Evolutionary conservation across 2,113 vertebrate genomes (phyloP).

Genomic region (cattle (Bos taurus)): DNA sequence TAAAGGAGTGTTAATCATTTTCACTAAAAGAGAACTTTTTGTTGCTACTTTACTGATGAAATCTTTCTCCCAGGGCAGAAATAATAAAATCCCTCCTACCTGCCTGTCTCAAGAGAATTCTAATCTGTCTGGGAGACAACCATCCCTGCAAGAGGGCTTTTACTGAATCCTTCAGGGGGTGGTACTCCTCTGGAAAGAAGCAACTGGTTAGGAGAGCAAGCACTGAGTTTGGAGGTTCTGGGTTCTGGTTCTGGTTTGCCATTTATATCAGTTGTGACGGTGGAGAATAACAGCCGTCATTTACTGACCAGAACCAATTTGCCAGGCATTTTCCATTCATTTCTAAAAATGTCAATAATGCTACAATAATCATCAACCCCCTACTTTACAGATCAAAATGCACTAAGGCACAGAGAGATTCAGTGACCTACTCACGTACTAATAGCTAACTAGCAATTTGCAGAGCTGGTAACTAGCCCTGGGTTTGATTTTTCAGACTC

Average conservation of each 20-base stretch:
- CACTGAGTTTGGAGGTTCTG: not conserved
- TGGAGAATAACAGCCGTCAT: not conserved
- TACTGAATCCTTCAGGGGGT: not conserved
- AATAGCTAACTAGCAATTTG: not conserved
- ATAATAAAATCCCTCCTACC: conserved; percentile 53
- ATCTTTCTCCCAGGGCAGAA: conserved; percentile 54
- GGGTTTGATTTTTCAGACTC: not conserved
- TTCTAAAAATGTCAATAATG: not conserved
- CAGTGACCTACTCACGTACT: not conserved
- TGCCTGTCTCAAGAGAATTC: conserved; percentile 46
- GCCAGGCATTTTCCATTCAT: not conserved
- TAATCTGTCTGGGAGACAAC: conserved; percentile 34
- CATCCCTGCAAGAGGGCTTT: not conserved
- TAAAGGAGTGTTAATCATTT: conserved; percentile 61
- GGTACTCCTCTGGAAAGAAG: not conserved
- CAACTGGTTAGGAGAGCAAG: not conserved
- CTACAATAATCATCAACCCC: not conserved
- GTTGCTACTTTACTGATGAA: conserved; percentile 44
- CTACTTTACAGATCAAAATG: not conserved
- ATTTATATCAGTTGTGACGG: not conserved
- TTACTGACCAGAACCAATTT: not conserved
- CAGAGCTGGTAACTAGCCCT: not conserved
- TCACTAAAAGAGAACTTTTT: conserved; percentile 48
- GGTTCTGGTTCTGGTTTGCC: not conserved
- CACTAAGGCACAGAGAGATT: not conserved